These are phyloP conservation scores for Danio jaintianensis DNA, from an alignment of 2,797 vertebrate genomes.

Conservation along the genomic window DNA sequence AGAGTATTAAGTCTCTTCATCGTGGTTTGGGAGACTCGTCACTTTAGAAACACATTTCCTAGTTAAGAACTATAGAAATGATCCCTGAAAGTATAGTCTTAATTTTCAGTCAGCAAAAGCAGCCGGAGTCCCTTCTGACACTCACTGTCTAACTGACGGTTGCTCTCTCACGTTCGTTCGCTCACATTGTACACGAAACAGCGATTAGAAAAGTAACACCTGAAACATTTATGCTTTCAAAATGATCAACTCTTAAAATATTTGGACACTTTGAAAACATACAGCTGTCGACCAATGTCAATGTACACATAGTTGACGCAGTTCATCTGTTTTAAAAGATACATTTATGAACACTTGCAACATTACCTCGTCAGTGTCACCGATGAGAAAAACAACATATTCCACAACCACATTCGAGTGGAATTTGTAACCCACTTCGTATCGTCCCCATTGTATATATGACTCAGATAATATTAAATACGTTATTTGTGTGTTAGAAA, in stretches of 20 bases:
- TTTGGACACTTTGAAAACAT: no score
- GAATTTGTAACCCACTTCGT: not conserved
- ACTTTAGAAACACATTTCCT: conserved; percentile 73
- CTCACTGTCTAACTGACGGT: not conserved
- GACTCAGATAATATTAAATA: not conserved
- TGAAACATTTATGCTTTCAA: fast-evolving
- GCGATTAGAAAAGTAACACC: not conserved
- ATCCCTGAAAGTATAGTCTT: conserved; percentile 85
- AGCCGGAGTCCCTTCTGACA: not conserved
- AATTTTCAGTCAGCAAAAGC: fast-evolving
- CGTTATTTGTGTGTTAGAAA: not conserved
- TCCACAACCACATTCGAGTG: not conserved
- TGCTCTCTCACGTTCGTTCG: no score
- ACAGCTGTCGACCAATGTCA: no score
- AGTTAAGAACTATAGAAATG: conserved; percentile 78
- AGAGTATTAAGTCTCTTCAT: conserved; percentile 62
- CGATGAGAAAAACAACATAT: conserved; percentile 19
- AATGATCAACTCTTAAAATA: not conserved
- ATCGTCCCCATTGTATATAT: not conserved
- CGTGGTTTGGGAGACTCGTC: conserved; percentile 70
- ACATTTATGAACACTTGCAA: not conserved
- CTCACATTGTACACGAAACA: fast-evolving
- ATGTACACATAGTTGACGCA: not conserved
- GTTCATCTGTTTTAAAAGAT: fast-evolving
- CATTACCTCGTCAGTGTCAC: not conserved